A percentile compares a stretch with the other conserved stretches of the same genome.
Conservation (phyloP, 2,797 vertebrate species). For the Chaetophractus vellerosus region DNA sequence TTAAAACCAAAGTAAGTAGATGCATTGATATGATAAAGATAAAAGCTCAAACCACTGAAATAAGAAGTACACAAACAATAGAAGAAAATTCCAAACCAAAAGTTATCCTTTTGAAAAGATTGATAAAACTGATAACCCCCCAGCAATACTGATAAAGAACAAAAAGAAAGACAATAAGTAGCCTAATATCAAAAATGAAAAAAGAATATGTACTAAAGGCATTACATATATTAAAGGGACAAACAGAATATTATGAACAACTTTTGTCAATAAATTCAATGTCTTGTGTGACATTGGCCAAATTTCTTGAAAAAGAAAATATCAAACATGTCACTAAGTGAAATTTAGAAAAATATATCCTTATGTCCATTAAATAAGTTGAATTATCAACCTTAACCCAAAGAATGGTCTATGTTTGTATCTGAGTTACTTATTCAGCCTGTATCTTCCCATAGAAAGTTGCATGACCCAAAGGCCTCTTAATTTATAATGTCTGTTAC, state of each 20-base stretch:
- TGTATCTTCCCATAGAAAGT: not conserved
- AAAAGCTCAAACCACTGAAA: no score
- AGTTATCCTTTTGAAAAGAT: not conserved
- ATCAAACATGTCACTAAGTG: not conserved
- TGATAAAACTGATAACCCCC: not conserved
- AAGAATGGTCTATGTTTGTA: not conserved
- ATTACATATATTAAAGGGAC: not conserved
- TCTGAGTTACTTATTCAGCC: not conserved
- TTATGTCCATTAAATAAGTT: no score
- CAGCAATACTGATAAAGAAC: not conserved
- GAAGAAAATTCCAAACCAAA: not conserved
- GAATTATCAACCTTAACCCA: not conserved
- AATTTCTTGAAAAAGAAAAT: not conserved
- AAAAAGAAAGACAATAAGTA: not conserved
- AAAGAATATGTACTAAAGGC: not conserved
- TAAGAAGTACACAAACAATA: not conserved
- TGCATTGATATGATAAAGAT: no score
- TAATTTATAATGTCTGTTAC: not conserved
- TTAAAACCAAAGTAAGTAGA: not conserved
- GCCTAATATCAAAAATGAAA: not conserved
- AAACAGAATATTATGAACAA: not conserved
- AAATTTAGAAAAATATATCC: no score
- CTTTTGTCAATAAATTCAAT: not conserved
- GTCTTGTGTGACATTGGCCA: not conserved
- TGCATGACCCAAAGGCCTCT: not conserved